Base-by-base conservation (phyloP, 2,888 invertebrate genomes). In the Hartigia nigra region DNA sequence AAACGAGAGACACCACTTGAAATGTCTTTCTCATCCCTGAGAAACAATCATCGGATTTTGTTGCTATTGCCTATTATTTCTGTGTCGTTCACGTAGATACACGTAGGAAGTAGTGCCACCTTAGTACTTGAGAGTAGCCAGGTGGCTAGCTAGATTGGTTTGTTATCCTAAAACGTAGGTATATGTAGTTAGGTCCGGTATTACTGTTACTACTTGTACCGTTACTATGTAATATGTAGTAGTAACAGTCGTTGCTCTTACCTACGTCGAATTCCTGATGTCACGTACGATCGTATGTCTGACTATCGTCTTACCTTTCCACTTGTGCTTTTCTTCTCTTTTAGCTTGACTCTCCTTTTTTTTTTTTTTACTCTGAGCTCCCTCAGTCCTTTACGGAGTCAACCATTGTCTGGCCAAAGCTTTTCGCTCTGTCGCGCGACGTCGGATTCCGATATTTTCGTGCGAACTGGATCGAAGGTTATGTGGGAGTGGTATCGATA, bases 41-140 rank as follows among this genome's bases (percentile, higher is more conserved):
- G 77, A 78, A 82, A 83, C 83, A 83, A 83, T 83, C 79, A 74
- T 14, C 39, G 70, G 75, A 76, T 76, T 81, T 84, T 84, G 83
- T 85, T 83, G 80, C 82, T 80, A 84, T 85, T 82, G 83, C 77
- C 81, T 80, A 82, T 84, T 85, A 84, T 83, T 85, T 84, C 80
- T 82, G 77, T 55, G 76, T 77, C 76, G 77, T 75, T 76, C 77
- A 74, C 74, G 14, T 39, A 39, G 39, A 39, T 39, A 39, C 39
- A 14, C 39, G 39, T 39, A 39, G 4, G 39, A 39, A n/a, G 4
- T 39, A 39, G 39, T 39, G 14, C 14, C 39, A 39, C n/a, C n/a
- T n/a, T n/a, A n/a, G n/a, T n/a, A n/a, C n/a, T n/a, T n/a, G n/a
- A n/a, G n/a, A 2, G 14, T 39, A 39, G 14, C 14, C 39, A 12